A percentile compares a stretch with the other conserved stretches of the same genome.
These are phyloP conservation scores for Diceros bicornis DNA, from an alignment of 2,797 vertebrate genomes.

Conservation along the genomic window DNA sequence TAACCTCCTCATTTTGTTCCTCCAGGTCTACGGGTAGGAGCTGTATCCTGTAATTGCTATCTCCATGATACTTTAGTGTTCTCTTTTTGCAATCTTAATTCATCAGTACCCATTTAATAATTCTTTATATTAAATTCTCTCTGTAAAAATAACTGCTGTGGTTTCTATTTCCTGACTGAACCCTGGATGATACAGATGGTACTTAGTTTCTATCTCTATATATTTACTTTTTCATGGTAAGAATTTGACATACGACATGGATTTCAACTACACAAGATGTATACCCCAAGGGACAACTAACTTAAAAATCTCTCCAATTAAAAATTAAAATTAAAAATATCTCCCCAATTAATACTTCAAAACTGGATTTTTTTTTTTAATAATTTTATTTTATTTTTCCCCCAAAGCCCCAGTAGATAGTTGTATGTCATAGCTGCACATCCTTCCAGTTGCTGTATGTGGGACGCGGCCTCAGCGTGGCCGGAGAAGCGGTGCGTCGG, in stretches of 20 bases:
- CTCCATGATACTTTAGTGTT: not conserved
- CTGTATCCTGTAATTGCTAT: not conserved
- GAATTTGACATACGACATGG: not conserved
- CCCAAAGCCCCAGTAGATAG: too few relatives aligned
- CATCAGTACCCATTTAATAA: not conserved
- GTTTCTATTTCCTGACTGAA: not conserved
- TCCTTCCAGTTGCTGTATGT: too few relatives aligned
- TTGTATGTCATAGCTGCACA: too few relatives aligned
- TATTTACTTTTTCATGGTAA: conserved; percentile 31
- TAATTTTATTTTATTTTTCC: too few relatives aligned
- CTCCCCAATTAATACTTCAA: conserved; percentile 7
- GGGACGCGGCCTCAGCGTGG: too few relatives aligned
- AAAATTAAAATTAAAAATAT: conserved; percentile 34
- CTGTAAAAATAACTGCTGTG: not conserved
- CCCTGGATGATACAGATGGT: not conserved
- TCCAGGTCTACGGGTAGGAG: not conserved
- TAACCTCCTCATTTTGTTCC: not conserved
- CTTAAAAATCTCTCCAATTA: not conserved
- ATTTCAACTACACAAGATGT: not conserved
- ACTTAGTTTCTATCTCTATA: not conserved
- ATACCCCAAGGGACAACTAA: not conserved
- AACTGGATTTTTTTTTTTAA: not conserved
- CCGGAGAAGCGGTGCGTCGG: too few relatives aligned
- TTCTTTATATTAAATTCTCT: conserved; percentile 14
- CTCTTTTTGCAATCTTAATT: not conserved